Percentiles rank a stretch among this genome's conserved stretches.
Conservation (phyloP, 2,888 invertebrate species). For the Anorthoa munda region DNA sequence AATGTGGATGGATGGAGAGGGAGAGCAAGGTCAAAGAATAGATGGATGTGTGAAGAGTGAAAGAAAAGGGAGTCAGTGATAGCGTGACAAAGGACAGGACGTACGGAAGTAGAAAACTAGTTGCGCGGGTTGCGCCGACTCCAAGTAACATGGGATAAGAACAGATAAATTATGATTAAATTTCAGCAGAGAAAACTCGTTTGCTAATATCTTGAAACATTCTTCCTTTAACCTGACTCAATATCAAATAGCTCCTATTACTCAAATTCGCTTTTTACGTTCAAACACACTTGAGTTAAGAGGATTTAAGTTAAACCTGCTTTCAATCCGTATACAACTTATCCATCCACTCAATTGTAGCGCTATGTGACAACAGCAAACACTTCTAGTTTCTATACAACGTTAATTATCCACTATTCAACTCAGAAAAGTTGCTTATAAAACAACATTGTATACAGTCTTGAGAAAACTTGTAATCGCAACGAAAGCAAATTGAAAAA, state of each 20-base stretch:
- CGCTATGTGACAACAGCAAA: conserved; percentile 4
- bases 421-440: conserved; percentile 32
- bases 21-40: too few relatives aligned
- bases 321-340: conserved; percentile 18
- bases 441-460: conserved; percentile 16
- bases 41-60: too few relatives aligned
- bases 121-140: too few relatives aligned
- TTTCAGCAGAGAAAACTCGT: neutral
- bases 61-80: too few relatives aligned
- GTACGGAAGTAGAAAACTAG: too few relatives aligned
- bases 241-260: neutral
- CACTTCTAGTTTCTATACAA: conserved; percentile 16
- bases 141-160: too few relatives aligned
- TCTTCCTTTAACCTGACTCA: neutral
- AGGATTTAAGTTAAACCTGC: conserved; percentile 27
- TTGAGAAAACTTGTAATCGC: conserved; percentile 39
- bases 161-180: neutral
- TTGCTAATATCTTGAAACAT: neutral
- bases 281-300: conserved; percentile 41
- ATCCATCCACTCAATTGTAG: neutral
- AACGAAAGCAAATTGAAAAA: conserved; percentile 37
- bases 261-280: conserved; percentile 16
- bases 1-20: too few relatives aligned
- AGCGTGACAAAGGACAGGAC: too few relatives aligned
- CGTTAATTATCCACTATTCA: conserved; percentile 38